phyloP scores from a whole-genome alignment of 2,797 vertebrate genomes.

The Podarcis lilfordi region DNA sequence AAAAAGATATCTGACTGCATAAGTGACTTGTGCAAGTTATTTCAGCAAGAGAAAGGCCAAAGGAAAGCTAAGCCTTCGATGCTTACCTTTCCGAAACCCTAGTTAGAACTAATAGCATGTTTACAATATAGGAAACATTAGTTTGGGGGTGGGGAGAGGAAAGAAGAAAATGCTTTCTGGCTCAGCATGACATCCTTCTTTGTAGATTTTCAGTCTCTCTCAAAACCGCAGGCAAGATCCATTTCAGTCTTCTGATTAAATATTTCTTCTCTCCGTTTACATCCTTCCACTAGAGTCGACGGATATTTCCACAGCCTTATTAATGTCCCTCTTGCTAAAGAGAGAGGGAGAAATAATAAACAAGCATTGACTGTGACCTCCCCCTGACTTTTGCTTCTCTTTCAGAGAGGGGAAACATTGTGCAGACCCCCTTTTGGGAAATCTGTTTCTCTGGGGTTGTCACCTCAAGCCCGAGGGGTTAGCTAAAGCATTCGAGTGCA shows the following conservation, averaged over 20 bases:
- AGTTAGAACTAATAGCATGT: conserved; percentile 3
- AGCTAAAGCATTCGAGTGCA: conserved; percentile 32
- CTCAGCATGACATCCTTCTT: background rate
- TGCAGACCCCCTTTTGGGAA: conserved; percentile 41
- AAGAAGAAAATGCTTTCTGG: background rate
- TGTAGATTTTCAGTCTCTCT: conserved; percentile 20
- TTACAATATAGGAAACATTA: conserved; percentile 12
- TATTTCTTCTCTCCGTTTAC: background rate
- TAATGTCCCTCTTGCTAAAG: conserved; percentile 4
- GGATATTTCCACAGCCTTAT: conserved; percentile 33
- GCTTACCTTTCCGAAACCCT: conserved; percentile 13
- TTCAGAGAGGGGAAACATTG: conserved; percentile 20
- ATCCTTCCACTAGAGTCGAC: background rate
- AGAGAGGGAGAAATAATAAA: conserved; percentile 44
- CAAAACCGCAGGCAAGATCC: background rate
- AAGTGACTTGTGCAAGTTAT: conserved; percentile 6
- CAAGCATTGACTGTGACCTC: conserved; percentile 53
- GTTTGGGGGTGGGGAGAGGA: background rate
- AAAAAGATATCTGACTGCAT: background rate
- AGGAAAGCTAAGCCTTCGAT: background rate
- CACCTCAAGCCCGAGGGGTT: conserved; percentile 49
- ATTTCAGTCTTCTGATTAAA: conserved; percentile 13
- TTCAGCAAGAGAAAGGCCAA: background rate
- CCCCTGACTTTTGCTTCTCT: conserved; percentile 49
- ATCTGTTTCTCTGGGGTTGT: conserved; percentile 36